Evolutionary conservation across 2,797 vertebrate species (phyloP), one percentile per base, ranked within the genome.

Genomic region (Protonibea diacanthus): DNA sequence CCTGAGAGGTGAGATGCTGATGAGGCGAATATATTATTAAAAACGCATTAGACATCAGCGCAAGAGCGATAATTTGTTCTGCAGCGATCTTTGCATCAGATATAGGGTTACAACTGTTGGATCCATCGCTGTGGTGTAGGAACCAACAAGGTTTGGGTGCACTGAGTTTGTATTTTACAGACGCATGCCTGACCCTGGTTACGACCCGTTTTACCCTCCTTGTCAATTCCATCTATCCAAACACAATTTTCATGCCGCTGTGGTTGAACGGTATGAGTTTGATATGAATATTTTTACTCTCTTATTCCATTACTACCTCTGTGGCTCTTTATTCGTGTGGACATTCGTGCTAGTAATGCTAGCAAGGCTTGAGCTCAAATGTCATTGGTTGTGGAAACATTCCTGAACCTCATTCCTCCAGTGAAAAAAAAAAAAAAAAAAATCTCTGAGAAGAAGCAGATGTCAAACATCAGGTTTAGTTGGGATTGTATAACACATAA

Each of bases 1-100:
- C 60, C 64, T 63, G 76, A 81, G 72, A 89, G 77, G 80, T 89
- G 80, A 90, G 84, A 84, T 87, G 91, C 92, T 92, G 92, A 94
- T 89, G 86, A 87, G 80, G 90, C 86, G 45, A 85, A 92, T 92
- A 76, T 92, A 85, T 94, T 93, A 94, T 93, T 93, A 90, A 94
- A 89, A 92, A 89, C 18, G 17, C 91, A 93, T 93, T 91, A 93
- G 89, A 82, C 85, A 83, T 83, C 75, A 64, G 58, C 70, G 77
- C 14, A 4, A 74, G 69, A 33, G 57, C 72, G 80, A 82, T 84
- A 15, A 86, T 81, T 69, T 71, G 55, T 84, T 72, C 65, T 27
- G 75, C 69, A 55, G 68, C 48, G 2, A 67, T 73, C 77, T 23
- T 45, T 42, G 82, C 76, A 25, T 86, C 65, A 61, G 61, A 69